Conservation (phyloP, 1,140 invertebrate species). For the Drosophila carrolli region DNA sequence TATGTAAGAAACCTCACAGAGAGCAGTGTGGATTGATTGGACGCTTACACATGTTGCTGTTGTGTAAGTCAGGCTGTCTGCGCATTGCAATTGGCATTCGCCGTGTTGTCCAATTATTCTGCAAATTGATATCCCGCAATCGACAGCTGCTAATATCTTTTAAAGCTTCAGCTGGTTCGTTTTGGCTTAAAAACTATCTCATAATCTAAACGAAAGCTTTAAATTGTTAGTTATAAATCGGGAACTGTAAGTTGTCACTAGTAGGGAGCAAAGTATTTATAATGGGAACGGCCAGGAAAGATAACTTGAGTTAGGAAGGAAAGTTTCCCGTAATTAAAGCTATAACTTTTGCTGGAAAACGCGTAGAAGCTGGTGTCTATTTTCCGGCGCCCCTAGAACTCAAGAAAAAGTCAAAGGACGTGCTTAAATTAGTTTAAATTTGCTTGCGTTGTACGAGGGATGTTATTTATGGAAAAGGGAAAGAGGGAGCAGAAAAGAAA, state of each 20-base stretch:
- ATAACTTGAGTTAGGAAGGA: not conserved
- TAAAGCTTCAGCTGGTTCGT: not conserved
- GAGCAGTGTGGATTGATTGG: slow-evolving; percentile 31
- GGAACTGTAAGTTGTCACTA: not conserved
- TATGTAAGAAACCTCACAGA: slow-evolving; percentile 8
- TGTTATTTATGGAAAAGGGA: not conserved
- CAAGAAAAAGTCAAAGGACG: slow-evolving; percentile 26
- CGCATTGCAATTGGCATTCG: not conserved
- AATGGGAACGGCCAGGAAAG: not conserved
- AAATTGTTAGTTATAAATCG: not conserved
- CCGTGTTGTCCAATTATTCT: slow-evolving; percentile 31
- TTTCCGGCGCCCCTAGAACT: slow-evolving; percentile 1
- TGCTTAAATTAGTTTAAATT: slow-evolving; percentile 59
- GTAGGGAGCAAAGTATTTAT: not conserved
- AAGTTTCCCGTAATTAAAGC: slow-evolving; percentile 50
- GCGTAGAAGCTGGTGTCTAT: not conserved
- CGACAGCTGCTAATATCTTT: slow-evolving; percentile 15
- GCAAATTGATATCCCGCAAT: slow-evolving; percentile 22
- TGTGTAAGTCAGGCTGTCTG: slow-evolving; percentile 16
- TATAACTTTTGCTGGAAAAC: slow-evolving; percentile 32
- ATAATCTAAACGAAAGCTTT: not conserved
- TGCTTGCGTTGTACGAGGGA: not conserved
- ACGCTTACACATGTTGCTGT: slow-evolving; percentile 16
- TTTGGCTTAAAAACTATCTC: not conserved
- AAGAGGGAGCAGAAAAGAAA: slow-evolving; percentile 1